Base-by-base conservation (phyloP, 2,888 invertebrate genomes). In the Lycia hirtaria region DNA sequence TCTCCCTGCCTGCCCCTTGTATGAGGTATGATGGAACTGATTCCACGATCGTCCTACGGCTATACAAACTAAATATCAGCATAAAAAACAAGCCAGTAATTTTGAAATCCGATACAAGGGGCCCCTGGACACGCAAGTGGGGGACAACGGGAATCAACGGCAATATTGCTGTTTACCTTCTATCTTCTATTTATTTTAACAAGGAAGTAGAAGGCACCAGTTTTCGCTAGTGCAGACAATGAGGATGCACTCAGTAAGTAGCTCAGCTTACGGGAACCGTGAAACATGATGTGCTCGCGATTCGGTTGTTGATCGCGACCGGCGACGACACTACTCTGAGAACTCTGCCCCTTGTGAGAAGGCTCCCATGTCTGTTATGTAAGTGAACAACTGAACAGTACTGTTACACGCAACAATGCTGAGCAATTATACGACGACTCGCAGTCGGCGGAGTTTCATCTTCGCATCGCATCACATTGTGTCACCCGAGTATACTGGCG, bases 331-430 rank as follows among this genome's bases (percentile, higher is more conserved):
- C 74, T 69, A 57, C 73, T 76, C 75, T 85, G 87, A 79, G 87
- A 88, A 85, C 85, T 73, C 71, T 72, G 75, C 72, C 75, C 73
- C 80, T 75, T 76, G 77, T 82, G 81, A 75, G 78, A 79, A 80
- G 72, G 72, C 81, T 87, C 87, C 79, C 88, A 87, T 87, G 83
- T 82, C 72, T 75, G 79, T 87, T 85, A 86, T 83, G 76, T 81
- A 85, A 87, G 75, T 73, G 73, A 72, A 80, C 78, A 85, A 87
- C 75, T 73, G 73, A 72, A 80, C 78, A 69, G 78, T 85, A 86
- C 88, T 83, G 88, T 88, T 88, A 84, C 75, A 86, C 83, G 85
- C 81, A 84, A 87, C 83, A 85, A 87, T 78, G 58, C 81, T 81
- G 32, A 20, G 56, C 58, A 60, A 63, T 63, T 65, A 57, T 30